A percentile compares a stretch with the other conserved stretches of the same genome.
These are phyloP conservation scores for Pteropus alecto DNA, from an alignment of 2,113 vertebrate species.

Conservation along the genomic window DNA sequence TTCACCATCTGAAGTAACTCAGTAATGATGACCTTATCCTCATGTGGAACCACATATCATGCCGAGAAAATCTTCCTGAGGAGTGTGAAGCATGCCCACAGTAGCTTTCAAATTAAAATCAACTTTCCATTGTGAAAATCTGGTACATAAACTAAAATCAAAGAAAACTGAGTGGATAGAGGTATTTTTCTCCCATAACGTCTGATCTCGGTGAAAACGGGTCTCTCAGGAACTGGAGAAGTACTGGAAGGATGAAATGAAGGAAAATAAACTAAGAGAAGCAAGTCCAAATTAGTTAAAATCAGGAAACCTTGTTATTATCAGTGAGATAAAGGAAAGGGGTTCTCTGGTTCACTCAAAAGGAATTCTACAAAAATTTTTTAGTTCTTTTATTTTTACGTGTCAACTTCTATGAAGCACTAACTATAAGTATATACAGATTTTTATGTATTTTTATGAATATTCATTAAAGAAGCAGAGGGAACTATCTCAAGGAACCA, in stretches of 20 bases:
- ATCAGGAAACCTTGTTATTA: neutral
- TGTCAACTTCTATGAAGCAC: neutral
- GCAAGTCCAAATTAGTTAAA: neutral
- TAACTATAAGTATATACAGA: neutral
- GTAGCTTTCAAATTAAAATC: neutral
- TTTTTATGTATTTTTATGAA: neutral
- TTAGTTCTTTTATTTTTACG: neutral
- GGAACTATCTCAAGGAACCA: neutral
- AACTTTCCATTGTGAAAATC: neutral
- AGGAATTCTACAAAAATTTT: neutral
- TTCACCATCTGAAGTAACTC: neutral
- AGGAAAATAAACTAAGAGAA: neutral
- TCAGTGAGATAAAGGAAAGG: neutral
- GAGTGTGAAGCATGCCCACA: neutral
- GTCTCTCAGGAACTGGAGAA: neutral
- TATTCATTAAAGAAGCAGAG: neutral
- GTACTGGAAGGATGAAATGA: neutral
- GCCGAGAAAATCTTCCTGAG: neutral
- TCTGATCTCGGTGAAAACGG: neutral
- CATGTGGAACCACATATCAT: neutral
- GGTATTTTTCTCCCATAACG: neutral
- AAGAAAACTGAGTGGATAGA: neutral
- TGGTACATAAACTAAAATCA: neutral
- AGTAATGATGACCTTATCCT: neutral
- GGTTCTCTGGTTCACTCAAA: neutral